Evolutionary conservation across 2,888 invertebrate genomes (phyloP).

Genomic region (Rugalucina vietnamica): DNA sequence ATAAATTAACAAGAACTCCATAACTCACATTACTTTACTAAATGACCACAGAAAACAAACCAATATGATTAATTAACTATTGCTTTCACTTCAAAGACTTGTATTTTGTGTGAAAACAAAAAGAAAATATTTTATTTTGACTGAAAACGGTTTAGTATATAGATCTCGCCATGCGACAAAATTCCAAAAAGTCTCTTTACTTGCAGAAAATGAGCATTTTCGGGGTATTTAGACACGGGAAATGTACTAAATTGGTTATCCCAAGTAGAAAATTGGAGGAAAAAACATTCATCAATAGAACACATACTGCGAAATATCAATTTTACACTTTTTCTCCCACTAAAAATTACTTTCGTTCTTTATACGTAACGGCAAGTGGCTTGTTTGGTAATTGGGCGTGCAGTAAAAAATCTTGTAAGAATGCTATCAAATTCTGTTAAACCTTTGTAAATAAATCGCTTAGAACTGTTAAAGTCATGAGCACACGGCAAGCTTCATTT

Average conservation of each 20-base stretch:
- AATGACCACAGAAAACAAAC: no score
- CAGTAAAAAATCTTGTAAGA: constrained; percentile 52
- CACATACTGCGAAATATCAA: constrained; percentile 22
- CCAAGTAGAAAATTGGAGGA: background rate
- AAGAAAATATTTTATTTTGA: no score
- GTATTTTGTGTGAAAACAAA: no score
- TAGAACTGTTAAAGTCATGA: constrained; percentile 60
- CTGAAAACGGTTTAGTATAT: no score
- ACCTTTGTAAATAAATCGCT: constrained; percentile 63
- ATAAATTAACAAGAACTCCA: no score
- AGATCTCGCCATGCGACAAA: no score
- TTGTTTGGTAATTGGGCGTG: constrained; percentile 52
- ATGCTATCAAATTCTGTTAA: constrained; percentile 58
- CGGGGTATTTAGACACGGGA: constrained; percentile 16
- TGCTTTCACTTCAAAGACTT: no score
- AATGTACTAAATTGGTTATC: constrained; percentile 7
- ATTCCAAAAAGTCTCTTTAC: no score
- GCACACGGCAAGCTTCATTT: constrained; percentile 62
- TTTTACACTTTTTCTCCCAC: constrained; percentile 3
- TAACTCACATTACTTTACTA: no score
- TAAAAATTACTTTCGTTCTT: background rate
- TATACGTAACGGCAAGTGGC: constrained; percentile 59
- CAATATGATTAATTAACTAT: no score
- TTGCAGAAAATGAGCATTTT: background rate
- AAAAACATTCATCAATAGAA: constrained; percentile 11